These are phyloP conservation scores for Danio kyathit DNA, from an alignment of 2,797 vertebrate genomes.

Conservation along the genomic window DNA sequence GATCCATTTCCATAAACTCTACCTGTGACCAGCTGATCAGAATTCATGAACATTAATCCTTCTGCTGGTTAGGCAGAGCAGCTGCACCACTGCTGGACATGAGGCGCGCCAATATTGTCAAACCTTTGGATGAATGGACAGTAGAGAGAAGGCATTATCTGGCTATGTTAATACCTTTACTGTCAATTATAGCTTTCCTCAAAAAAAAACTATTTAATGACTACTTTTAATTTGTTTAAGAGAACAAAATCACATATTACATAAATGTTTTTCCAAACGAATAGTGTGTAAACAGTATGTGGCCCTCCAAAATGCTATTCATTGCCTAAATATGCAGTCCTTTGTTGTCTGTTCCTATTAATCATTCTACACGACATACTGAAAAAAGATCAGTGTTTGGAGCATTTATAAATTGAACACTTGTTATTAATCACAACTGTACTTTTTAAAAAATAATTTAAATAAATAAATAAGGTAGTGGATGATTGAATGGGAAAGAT, in stretches of 20 bases:
- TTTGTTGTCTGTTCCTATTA: no score
- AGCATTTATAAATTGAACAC: no score
- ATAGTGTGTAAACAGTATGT: no score
- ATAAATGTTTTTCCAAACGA: neutral
- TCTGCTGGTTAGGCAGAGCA: constrained; percentile 35
- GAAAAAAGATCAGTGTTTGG: no score
- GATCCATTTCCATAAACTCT: constrained; percentile 70
- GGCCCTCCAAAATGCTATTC: no score
- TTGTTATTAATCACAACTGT: no score
- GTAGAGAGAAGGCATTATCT: neutral
- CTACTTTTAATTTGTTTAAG: neutral
- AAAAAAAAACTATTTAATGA: neutral
- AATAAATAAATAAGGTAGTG: no score
- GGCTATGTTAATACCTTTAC: neutral
- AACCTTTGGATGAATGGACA: neutral
- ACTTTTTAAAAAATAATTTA: no score
- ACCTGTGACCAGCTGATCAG: constrained; percentile 76
- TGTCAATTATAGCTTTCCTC: constrained; percentile 14
- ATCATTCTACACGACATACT: no score
- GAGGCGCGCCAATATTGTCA: constrained; percentile 27
- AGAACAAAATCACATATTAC: neutral
- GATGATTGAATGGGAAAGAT: no score
- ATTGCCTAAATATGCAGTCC: no score
- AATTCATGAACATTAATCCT: constrained; percentile 57
- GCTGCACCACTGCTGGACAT: constrained; percentile 24